Conservation (phyloP, 2,113 vertebrate species). For the Melanocharis versteri region DNA sequence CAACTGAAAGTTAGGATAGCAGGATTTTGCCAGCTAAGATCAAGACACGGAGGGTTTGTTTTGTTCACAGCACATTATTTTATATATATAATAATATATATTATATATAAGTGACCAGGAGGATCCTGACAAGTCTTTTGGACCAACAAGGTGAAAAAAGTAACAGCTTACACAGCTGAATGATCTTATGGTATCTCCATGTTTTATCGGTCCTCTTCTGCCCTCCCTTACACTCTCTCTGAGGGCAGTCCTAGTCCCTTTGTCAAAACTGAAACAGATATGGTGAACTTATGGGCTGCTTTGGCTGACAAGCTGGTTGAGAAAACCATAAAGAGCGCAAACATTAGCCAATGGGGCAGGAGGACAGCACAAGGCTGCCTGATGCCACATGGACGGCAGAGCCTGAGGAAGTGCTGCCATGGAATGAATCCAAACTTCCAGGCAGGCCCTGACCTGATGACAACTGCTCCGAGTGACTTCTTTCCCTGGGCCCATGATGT, state of each 20-base stretch:
- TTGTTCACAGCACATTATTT: not conserved
- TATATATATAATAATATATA: not conserved
- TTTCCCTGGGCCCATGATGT: not conserved
- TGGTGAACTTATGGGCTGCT: not conserved
- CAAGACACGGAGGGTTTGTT: not conserved
- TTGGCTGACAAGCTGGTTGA: not conserved
- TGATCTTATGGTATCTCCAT: not conserved
- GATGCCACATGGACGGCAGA: not conserved
- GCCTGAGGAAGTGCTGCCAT: not conserved
- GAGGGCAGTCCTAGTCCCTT: not conserved
- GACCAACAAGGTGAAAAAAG: not conserved
- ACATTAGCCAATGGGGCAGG: accelerated
- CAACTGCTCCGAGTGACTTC: not conserved
- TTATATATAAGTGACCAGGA: not conserved
- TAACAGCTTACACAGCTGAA: not conserved
- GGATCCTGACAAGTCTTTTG: not conserved
- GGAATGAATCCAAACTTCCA: not conserved
- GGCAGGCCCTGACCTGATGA: not conserved
- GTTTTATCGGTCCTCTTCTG: not conserved
- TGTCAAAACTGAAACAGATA: not conserved
- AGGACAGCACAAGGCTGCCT: not conserved
- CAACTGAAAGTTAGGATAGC: not conserved
- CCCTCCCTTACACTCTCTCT: not conserved
- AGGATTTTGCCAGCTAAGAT: not conserved
- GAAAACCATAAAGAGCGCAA: not conserved